phyloP scores from a whole-genome alignment of 2,797 vertebrate species.

The Sternarchorhynchus goeldii region DNA sequence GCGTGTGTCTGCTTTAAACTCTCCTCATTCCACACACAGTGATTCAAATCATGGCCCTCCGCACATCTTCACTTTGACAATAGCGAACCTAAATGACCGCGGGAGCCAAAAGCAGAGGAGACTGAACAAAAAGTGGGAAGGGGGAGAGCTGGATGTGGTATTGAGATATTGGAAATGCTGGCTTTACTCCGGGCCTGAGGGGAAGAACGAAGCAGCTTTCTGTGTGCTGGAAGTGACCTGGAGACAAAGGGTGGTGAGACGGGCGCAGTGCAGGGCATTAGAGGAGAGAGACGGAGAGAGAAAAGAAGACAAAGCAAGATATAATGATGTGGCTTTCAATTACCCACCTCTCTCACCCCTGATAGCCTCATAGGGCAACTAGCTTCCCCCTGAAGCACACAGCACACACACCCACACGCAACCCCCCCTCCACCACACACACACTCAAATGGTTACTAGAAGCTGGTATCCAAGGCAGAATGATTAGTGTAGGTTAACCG shows the following conservation, averaged over 20 bases:
- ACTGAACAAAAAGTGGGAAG: constrained; percentile 33
- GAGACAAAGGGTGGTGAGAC: constrained; percentile 59
- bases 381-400: constrained; percentile 47
- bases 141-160: constrained; percentile 52
- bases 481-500: neutral
- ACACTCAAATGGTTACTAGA: neutral
- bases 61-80: constrained; percentile 25
- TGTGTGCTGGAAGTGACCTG: constrained; percentile 39
- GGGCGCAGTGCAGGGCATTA: constrained; percentile 48
- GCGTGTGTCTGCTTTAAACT: constrained; percentile 12
- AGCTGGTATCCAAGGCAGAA: too few relatives aligned
- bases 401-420: neutral
- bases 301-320: constrained; percentile 63
- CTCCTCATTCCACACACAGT: constrained; percentile 17
- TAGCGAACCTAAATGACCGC: constrained; percentile 36
- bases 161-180: constrained; percentile 55
- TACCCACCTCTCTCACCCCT: constrained; percentile 63
- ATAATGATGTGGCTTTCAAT: constrained; percentile 66
- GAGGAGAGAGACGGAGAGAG: constrained; percentile 55
- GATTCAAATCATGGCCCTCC: constrained; percentile 36
- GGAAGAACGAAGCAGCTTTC: constrained; percentile 39
- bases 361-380: constrained; percentile 48
- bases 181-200: constrained; percentile 42
- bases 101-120: constrained; percentile 30
- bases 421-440: constrained; percentile 20